These are phyloP conservation scores for Pegea sp. DNA, from an alignment of 23 tunicate genomes.

Conservation along the genomic window DNA sequence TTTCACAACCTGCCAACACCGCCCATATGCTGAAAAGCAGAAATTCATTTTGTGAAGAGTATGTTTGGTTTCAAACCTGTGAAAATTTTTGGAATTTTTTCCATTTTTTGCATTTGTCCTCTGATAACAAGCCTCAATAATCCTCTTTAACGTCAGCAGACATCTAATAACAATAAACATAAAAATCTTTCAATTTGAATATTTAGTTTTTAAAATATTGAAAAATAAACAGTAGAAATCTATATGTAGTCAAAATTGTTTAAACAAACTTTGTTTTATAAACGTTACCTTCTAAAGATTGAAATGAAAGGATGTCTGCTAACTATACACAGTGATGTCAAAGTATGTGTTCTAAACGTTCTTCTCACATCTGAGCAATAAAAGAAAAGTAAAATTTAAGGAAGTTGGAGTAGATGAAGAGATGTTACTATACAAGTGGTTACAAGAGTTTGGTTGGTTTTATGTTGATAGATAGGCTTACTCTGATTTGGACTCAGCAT, in stretches of 20 bases:
- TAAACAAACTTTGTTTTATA: not conserved
- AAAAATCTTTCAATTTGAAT: not conserved
- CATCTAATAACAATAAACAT: constrained; percentile 31
- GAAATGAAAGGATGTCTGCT: constrained; percentile 86
- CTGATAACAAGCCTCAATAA: constrained; percentile 85
- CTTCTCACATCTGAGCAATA: not conserved
- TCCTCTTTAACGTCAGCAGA: constrained; percentile 56
- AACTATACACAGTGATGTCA: constrained; percentile 79
- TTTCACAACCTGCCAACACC: constrained; percentile 32
- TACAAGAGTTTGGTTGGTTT: too few relatives aligned
- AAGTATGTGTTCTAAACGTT: constrained; percentile 72
- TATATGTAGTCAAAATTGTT: not conserved
- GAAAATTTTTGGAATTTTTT: constrained; percentile 28
- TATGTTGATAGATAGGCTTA: too few relatives aligned
- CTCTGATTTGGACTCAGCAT: too few relatives aligned
- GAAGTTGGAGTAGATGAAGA: too few relatives aligned
- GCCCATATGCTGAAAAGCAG: constrained; percentile 50
- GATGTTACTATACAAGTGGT: too few relatives aligned
- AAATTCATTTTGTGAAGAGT: not conserved
- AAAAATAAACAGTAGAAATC: not conserved
- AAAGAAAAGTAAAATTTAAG: too few relatives aligned
- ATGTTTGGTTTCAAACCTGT: too few relatives aligned
- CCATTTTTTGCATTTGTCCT: constrained; percentile 53
- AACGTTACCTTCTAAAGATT: constrained; percentile 65
- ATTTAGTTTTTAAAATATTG: not conserved